Evolutionary conservation across 1,140 invertebrate genomes (phyloP), one percentile per base, ranked within the genome.

Genomic region (Drosophila bocqueti): DNA sequence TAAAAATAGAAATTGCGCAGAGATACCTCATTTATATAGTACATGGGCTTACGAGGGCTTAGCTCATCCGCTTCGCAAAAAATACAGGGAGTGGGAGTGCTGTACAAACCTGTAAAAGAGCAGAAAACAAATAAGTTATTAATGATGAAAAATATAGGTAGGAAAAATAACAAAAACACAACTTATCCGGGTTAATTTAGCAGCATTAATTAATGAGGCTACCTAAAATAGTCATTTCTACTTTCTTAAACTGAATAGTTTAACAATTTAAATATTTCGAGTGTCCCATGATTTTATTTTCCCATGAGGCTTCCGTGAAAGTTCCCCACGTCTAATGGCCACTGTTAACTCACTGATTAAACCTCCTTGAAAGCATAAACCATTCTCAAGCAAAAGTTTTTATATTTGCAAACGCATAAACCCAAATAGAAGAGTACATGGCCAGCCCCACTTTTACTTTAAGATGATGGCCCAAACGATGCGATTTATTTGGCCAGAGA

Each of bases 331-430:
- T 11, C 16, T 34, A 16, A 26, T 36, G 24, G 24, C 31, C 31
- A 16, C 26, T 57, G 38, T 67, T 49, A 71, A 59, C 26, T 38
- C n/a, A 15, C 40, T 24, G 10, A 45, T 40, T 46, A 58, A 49
- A 36, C 45, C 54, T 64, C 62, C 54, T 55, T 13, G 59, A 61
- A 55, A 61, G 29, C 45, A 21, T 50, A 60, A 50, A 38, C 66
- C 26, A 66, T 84, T 77, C 77, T 67, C 45, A 43, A 50, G 49
- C 63, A 69, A 77, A 73, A 60, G 57, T 47, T 47, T 38, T 55
- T 66, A 18, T 83, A 72, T 84, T 80, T 31, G 65, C 82, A 74
- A 63, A 58, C 38, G 49, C 81, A 67, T 79, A 72, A 83, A 79
- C 64, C 49, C 36, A 36, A 69, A 50, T 63, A 45, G 61, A 64